A percentile compares a stretch with the other conserved stretches of the same genome.
Evolutionary conservation across 2,888 invertebrate genomes (phyloP).

Genomic region (Nymphalis urticae): DNA sequence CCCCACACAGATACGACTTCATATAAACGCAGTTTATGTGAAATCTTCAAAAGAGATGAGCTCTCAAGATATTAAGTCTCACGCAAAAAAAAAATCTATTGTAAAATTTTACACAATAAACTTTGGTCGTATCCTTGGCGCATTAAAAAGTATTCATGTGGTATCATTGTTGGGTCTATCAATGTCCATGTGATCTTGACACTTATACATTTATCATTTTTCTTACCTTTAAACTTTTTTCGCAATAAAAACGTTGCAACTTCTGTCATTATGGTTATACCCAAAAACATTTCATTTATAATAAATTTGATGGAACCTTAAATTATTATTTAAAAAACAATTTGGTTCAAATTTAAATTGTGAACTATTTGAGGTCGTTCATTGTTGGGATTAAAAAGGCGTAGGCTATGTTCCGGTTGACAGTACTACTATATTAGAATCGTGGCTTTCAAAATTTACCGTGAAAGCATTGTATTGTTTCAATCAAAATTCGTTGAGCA

Average conservation of each 20-base stretch:
- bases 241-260: conserved; percentile 16
- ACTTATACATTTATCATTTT: conserved; percentile 71
- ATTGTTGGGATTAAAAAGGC: conserved; percentile 56
- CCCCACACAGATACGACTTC: conserved; percentile 72
- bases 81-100: conserved; percentile 71
- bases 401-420: conserved; percentile 53
- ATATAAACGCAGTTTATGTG: conserved; percentile 80
- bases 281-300: too few relatives aligned
- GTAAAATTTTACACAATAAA: conserved; percentile 66
- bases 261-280: conserved; percentile 3
- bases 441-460: conserved; percentile 57
- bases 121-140: conserved; percentile 79
- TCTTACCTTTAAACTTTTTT: conserved; percentile 35
- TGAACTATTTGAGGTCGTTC: conserved; percentile 45
- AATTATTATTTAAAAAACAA: too few relatives aligned
- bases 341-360: background rate
- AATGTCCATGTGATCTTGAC: conserved; percentile 72
- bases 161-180: conserved; percentile 71
- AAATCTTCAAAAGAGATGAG: conserved; percentile 70
- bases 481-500: conserved; percentile 75
- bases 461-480: conserved; percentile 71
- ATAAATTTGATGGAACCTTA: too few relatives aligned
- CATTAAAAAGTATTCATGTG: conserved; percentile 82
- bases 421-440: conserved; percentile 58
- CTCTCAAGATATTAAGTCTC: conserved; percentile 72